A percentile compares a stretch with the other conserved stretches of the same genome.
Conservation (phyloP, 1,140 invertebrate genomes). For the Zaprionus capensis region DNA sequence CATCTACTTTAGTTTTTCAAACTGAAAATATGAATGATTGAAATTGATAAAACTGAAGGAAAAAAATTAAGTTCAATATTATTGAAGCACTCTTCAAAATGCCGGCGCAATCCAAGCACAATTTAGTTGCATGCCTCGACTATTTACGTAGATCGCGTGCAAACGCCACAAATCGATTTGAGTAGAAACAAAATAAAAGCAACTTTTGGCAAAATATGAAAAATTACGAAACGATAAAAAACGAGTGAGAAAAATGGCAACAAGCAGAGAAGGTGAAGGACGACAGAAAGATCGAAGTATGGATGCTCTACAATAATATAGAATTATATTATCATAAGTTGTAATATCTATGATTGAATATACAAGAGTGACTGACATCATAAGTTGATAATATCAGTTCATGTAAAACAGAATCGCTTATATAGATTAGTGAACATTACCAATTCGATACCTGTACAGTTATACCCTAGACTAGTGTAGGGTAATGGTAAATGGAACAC, state of each 20-base stretch:
- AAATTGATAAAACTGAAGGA: not conserved
- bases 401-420: too few relatives aligned
- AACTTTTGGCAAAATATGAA: constrained; percentile 44
- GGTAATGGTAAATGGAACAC: constrained; percentile 30
- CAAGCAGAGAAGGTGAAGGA: constrained; percentile 5
- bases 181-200: constrained; percentile 5
- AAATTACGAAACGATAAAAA: constrained; percentile 53
- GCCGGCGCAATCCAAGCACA: constrained; percentile 39
- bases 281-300: not conserved
- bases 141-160: constrained; percentile 50
- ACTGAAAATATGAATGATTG: not conserved
- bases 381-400: too few relatives aligned
- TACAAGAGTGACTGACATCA: too few relatives aligned
- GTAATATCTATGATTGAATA: too few relatives aligned
- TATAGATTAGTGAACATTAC: too few relatives aligned
- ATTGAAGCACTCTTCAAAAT: constrained; percentile 47
- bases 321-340: too few relatives aligned
- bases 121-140: constrained; percentile 40
- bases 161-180: constrained; percentile 66
- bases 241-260: constrained; percentile 29
- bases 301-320: not conserved
- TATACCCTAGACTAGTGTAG: not conserved
- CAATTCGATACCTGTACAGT: not conserved
- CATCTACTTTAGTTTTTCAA: not conserved
- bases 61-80: constrained; percentile 14